phyloP scores from a whole-genome alignment of 2,113 vertebrate genomes.

The Myiagra hebetior region DNA sequence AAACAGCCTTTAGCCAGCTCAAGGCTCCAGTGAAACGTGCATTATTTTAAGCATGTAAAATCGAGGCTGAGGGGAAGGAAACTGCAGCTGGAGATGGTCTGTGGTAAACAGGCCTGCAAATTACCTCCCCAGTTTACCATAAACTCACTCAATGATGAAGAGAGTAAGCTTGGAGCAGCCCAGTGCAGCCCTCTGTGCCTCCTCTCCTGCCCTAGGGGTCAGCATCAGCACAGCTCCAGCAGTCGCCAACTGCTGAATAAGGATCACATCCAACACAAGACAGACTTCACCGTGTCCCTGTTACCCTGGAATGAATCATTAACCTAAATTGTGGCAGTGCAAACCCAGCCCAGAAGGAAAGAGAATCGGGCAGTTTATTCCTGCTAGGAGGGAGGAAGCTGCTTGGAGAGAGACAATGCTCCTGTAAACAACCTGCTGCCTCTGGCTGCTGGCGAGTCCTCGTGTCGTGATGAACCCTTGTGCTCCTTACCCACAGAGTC shows the following conservation, averaged over 20 bases:
- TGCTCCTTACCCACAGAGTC: not conserved
- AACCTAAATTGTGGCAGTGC: not conserved
- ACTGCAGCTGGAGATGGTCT: not conserved
- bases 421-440: conserved; percentile 14
- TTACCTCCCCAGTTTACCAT: not conserved
- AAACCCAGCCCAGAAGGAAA: not conserved
- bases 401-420: not conserved
- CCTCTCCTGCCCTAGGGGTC: accelerated
- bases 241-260: accelerated
- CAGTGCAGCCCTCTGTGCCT: not conserved
- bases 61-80: not conserved
- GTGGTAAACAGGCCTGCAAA: not conserved
- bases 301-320: not conserved
- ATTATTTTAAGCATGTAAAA: not conserved
- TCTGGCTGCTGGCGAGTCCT: not conserved
- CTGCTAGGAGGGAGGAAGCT: not conserved
- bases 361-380: accelerated
- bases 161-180: not conserved
- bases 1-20: not conserved
- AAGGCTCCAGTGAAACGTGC: accelerated
- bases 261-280: not conserved
- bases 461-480: not conserved
- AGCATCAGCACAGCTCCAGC: not conserved
- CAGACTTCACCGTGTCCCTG: not conserved
- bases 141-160: not conserved